Evolutionary conservation across 2,113 vertebrate species (phyloP), one percentile per base, ranked within the genome.

Genomic region (Microcebus tavaratra): DNA sequence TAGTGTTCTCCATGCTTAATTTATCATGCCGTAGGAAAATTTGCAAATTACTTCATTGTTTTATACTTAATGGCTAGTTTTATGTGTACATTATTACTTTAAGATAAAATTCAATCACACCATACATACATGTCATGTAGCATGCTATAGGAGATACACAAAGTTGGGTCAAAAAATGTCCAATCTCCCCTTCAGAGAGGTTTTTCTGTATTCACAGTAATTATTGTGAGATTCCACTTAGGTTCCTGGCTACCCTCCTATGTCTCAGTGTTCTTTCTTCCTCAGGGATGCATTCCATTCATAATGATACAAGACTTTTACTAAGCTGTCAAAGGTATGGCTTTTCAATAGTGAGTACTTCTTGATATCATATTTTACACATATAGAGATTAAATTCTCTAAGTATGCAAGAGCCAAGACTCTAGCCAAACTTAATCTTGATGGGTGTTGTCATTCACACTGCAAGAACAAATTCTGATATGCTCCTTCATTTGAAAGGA

Each of bases 1-100:
- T 98, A 98, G 98, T 98, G 98, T 98, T 98, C 98, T 98, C 98
- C 98, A 99, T 99, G 98, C 99, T 99, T 99, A 99, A 99, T 99
- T 99, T 99, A 99, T 98, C 98, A 98, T 99, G 98, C 98, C 50
- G 90, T 98, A 98, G 98, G 98, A 99, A 98, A 99, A 98, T 98
- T 98, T 99, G 98, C 98, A 99, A 99, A 99, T 98, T 98, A 98
- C 98, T 98, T 99, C 93, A 96, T 97, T 98, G 97, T 98, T 98
- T 98, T 98, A 98, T 98, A 98, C 98, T 98, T 98, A 98, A 98
- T 98, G 97, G 98, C 98, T 98, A 99, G 97, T 98, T 99, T 98
- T 99, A 99, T 98, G 98, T 98, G 98, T 98, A 98, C 98, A 98
- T 98, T 98, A 97, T 98, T 98, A 98, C 98, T 98, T 99, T 98